Percentiles rank a stretch among this genome's conserved stretches.
Evolutionary conservation across 2,113 vertebrate species (phyloP).

Genomic region (Haliaeetus leucogaster): DNA sequence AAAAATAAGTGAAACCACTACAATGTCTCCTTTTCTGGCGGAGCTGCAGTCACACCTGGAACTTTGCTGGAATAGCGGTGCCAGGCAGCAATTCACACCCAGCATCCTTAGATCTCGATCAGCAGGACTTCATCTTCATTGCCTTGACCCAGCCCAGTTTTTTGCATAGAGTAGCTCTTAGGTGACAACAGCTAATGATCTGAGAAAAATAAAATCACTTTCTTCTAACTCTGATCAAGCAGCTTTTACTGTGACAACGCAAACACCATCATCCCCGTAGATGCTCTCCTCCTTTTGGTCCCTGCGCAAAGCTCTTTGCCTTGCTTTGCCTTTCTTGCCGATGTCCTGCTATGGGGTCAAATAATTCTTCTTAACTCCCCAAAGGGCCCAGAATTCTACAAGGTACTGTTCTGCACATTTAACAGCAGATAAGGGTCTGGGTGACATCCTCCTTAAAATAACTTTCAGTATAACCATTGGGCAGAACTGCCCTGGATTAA

Average conservation of each 20-base stretch:
- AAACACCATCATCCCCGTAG: not conserved
- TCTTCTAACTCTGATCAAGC: not conserved
- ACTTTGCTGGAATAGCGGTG: too few relatives aligned
- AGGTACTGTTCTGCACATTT: conserved; percentile 6
- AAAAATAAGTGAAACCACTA: not conserved
- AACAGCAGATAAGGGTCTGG: conserved; percentile 16
- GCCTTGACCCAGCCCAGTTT: not conserved
- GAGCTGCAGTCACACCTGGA: not conserved
- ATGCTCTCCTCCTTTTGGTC: too few relatives aligned
- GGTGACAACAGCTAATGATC: not conserved
- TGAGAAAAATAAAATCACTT: not conserved
- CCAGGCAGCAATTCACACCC: too few relatives aligned
- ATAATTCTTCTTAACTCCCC: not conserved
- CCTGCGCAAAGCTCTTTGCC: not conserved
- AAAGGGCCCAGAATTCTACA: not conserved
- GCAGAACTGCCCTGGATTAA: not conserved
- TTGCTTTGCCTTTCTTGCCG: too few relatives aligned
- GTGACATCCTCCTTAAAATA: conserved; percentile 5
- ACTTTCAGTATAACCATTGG: not conserved
- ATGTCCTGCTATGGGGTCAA: not conserved
- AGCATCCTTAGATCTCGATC: not conserved
- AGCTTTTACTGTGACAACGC: not conserved
- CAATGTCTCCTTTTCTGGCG: too few relatives aligned
- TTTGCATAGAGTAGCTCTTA: not conserved
- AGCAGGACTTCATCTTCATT: not conserved